Evolutionary conservation across 2,797 vertebrate genomes (phyloP), one percentile per base, ranked within the genome.

Genomic region (Gallirallus australis): DNA sequence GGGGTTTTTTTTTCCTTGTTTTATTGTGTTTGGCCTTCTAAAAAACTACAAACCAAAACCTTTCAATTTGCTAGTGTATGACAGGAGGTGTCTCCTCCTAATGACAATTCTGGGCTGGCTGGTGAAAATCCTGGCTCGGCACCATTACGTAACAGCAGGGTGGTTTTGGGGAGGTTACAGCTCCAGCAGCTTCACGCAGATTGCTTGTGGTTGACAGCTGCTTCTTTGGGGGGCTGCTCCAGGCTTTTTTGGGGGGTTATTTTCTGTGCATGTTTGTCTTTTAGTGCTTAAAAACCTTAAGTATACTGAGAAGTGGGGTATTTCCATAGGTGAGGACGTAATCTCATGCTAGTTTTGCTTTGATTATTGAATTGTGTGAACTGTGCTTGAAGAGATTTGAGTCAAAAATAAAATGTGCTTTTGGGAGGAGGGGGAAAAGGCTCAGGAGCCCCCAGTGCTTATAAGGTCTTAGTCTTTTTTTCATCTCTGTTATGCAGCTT

Each of bases 1-100:
- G 8, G 4, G 9, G 5, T 0, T 12, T 45, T 27, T 57, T 47
- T 63, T 68, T 0, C 2, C 25, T 69, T 39, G 4, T 30, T 64
- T 80, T 79, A 21, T 47, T 50, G 28, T 27, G 7, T 42, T 75
- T 30, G 25, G 4, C 61, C 40, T 42, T 12, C 23, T 19, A 45
- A 45, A 45, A 45, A 40, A 40, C 13, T 13, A 12, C 39, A 40
- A 40, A 45, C 12, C 21, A 11, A 11, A 47, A 47, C 5, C 11
- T 53, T 30, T 80, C 0, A 3, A 2, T 88, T 78, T 93, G 11
- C 54, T 69, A 27, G 21, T 84, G 53, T 31, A 7, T 61, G 66
- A 52, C 50, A 64, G 60, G 66, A 92, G 86, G 64, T 84, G 42
- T 86, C 80, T 94, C 76, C 57, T 94, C 13, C 56, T 80, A 56